These are phyloP conservation scores for Gymnocephalus cernua DNA, from an alignment of 2,113 vertebrate species.

Conservation along the genomic window DNA sequence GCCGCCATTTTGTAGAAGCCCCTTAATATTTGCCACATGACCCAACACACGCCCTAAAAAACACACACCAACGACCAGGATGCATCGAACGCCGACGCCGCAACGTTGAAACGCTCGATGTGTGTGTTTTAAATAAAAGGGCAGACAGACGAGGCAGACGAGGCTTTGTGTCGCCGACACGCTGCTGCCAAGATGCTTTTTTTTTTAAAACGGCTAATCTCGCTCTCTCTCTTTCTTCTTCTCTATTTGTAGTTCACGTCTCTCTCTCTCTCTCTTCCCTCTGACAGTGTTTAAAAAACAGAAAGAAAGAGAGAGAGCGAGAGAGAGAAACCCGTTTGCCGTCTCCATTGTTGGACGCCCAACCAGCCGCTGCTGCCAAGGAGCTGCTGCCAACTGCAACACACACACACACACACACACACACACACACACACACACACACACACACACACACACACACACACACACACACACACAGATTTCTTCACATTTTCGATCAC, in stretches of 20 bases:
- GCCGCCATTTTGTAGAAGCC: conserved; percentile 79
- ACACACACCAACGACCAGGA: not conserved
- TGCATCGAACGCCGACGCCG: not conserved
- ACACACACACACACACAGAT: conserved; percentile 69
- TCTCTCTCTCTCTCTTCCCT: conserved; percentile 32
- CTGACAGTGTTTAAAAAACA: conserved; percentile 32
- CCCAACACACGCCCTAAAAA: conserved; percentile 6
- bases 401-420: conserved; percentile 85
- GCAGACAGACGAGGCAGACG: conserved; percentile 49
- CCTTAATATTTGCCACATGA: conserved; percentile 16
- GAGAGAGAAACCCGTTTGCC: conserved; percentile 88
- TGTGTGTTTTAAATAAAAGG: conserved; percentile 51
- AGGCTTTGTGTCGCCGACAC: conserved; percentile 56
- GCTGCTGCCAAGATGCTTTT: conserved; percentile 54
- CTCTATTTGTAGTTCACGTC: conserved; percentile 64
- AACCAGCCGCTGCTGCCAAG: conserved; percentile 89
- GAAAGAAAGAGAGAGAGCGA: conserved; percentile 72
- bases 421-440: conserved; percentile 66
- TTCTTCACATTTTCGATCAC: conserved; percentile 41
- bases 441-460: conserved; percentile 84
- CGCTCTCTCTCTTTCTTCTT: conserved; percentile 33
- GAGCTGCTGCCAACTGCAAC: conserved; percentile 89
- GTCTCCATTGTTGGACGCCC: conserved; percentile 93
- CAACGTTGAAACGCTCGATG: not conserved
- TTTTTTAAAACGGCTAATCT: conserved; percentile 38